Percentiles rank a stretch among this genome's conserved stretches.
Evolutionary conservation across 2,888 invertebrate genomes (phyloP).

Genomic region (Rhogogaster chlorosoma): DNA sequence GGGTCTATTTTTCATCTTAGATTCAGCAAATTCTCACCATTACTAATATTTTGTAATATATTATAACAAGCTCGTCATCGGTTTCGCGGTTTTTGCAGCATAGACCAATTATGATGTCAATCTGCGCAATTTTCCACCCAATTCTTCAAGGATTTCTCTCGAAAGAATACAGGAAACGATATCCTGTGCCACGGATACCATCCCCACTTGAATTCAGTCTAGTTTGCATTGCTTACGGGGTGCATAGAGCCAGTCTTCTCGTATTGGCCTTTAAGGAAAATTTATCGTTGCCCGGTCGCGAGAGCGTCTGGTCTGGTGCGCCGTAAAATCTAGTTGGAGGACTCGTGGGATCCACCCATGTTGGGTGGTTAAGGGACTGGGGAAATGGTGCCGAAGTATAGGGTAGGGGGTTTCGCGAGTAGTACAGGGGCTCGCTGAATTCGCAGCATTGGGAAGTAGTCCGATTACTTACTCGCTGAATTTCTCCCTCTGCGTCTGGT

Average conservation of each 20-base stretch:
- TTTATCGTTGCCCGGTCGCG: slow-evolving; percentile 59
- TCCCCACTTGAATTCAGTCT: slow-evolving; percentile 40
- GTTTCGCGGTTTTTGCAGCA: neutral
- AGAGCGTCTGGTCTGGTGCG: slow-evolving; percentile 47
- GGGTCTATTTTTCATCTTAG: neutral
- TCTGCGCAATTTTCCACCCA: neutral
- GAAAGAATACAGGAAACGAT: neutral
- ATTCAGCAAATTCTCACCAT: neutral
- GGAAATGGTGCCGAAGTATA: neutral
- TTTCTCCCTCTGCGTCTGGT: slow-evolving; percentile 45
- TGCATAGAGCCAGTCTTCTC: slow-evolving; percentile 44
- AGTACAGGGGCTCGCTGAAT: slow-evolving; percentile 43
- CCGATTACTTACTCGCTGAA: slow-evolving; percentile 49
- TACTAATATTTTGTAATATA: neutral
- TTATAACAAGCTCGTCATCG: neutral
- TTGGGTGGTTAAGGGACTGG: slow-evolving; percentile 21
- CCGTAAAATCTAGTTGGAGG: slow-evolving; percentile 50
- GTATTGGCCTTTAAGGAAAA: slow-evolving; percentile 57
- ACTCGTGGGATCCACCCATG: slow-evolving; percentile 46
- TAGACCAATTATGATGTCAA: neutral
- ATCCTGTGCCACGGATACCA: slow-evolving; percentile 5
- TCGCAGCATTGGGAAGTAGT: slow-evolving; percentile 42
- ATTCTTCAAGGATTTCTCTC: slow-evolving; percentile 14
- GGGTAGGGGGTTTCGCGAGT: neutral
- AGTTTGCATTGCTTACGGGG: slow-evolving; percentile 60